Evolutionary conservation across 2,888 invertebrate species (phyloP).

Genomic region (Cosmia pyralina): DNA sequence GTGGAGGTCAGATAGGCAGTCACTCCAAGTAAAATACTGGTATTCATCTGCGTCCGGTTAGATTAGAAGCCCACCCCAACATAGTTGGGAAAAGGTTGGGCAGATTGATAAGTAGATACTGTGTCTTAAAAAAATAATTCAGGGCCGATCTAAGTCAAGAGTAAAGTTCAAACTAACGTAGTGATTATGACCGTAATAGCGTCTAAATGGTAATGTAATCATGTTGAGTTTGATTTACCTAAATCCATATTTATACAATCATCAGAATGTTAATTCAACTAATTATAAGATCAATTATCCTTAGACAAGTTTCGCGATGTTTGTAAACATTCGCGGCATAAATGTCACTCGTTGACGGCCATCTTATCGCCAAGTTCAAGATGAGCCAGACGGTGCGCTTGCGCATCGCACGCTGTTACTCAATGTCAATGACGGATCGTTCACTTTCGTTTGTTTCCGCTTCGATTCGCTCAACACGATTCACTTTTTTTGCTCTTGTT

Average conservation of each 20-base stretch:
- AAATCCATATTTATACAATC: conserved; percentile 1
- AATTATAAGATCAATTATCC: conserved; percentile 18
- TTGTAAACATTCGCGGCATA: conserved; percentile 66
- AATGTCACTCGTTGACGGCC: conserved; percentile 76
- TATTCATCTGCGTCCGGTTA: too few relatives aligned
- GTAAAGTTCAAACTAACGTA: neutral
- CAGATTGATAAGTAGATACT: neutral
- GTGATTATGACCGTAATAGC: neutral
- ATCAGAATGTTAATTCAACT: conserved; percentile 16
- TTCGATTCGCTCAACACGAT: conserved; percentile 58
- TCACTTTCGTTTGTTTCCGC: conserved; percentile 80
- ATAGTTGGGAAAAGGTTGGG: too few relatives aligned
- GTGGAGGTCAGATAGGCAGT: too few relatives aligned
- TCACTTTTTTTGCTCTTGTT: conserved; percentile 28
- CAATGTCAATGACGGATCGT: conserved; percentile 84
- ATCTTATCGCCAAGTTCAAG: conserved; percentile 84
- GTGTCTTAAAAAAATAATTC: neutral
- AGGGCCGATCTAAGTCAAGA: neutral
- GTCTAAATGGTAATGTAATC: conserved; percentile 8
- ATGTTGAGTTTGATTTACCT: conserved; percentile 3
- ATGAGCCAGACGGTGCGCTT: conserved; percentile 74
- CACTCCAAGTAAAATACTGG: too few relatives aligned
- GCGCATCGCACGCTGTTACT: conserved; percentile 72
- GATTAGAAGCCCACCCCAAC: too few relatives aligned
- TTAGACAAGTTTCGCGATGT: conserved; percentile 41